Percentiles rank a stretch among this genome's conserved stretches.
These are phyloP conservation scores for Paracentrotus lividus DNA, from an alignment of 53 echinoderm and acorn worm species.

Conservation along the genomic window DNA sequence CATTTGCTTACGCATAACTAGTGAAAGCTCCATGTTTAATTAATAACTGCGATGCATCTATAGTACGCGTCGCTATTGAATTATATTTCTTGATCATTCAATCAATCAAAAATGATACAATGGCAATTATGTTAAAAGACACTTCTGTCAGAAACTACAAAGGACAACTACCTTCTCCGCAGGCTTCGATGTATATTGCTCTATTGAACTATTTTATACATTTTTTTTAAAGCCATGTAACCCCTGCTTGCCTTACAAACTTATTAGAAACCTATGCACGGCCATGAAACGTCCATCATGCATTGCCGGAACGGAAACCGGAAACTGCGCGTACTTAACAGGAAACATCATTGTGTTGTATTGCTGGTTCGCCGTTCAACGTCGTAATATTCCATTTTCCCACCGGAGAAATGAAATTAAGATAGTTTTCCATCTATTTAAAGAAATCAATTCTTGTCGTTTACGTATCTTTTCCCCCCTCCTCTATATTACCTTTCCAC, in stretches of 20 bases:
- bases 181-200: background rate
- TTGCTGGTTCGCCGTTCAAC: conserved; percentile 56
- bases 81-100: background rate
- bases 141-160: background rate
- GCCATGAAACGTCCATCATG: conserved; percentile 52
- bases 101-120: background rate
- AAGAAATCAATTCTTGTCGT: conserved; percentile 62
- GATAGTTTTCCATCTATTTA: conserved; percentile 42
- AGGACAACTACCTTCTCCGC: background rate
- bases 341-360: conserved; percentile 51
- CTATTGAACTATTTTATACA: background rate
- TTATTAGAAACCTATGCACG: background rate
- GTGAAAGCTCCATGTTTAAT: background rate
- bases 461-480: conserved; percentile 24
- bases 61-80: background rate
- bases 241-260: background rate
- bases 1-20: background rate
- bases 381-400: conserved; percentile 44
- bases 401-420: conserved; percentile 52
- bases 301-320: conserved; percentile 35
- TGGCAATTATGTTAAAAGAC: background rate
- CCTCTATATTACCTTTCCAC: background rate
- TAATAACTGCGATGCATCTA: background rate
- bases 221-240: background rate
- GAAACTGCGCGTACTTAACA: conserved; percentile 37